phyloP scores from a whole-genome alignment of 2,113 vertebrate genomes.

The Ictalurus punctatus region DNA sequence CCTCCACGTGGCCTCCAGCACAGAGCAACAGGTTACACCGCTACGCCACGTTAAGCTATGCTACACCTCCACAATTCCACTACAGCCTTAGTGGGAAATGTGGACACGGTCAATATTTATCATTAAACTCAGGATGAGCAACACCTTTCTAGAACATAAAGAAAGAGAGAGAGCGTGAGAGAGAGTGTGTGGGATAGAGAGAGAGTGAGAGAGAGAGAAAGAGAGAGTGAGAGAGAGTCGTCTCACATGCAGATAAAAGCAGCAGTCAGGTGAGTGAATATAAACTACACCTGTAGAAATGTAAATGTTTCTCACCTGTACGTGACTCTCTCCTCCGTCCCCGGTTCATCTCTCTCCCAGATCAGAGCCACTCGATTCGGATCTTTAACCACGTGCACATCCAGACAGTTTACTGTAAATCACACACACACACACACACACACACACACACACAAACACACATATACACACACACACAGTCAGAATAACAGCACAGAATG shows the following conservation, averaged over 20 bases:
- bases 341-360: conserved; percentile 93
- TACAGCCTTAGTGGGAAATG: neutral
- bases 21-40: too few relatives aligned
- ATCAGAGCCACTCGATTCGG: conserved; percentile 87
- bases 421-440: conserved; percentile 24
- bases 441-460: neutral
- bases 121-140: neutral
- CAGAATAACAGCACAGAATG: neutral
- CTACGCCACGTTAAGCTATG: neutral
- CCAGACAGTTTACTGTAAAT: conserved; percentile 89
- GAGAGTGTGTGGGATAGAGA: too few relatives aligned
- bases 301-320: conserved; percentile 77
- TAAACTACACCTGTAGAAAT: neutral
- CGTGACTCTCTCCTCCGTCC: conserved; percentile 84
- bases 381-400: conserved; percentile 80
- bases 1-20: neutral
- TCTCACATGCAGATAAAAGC: neutral
- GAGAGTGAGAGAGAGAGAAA: too few relatives aligned
- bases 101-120: neutral
- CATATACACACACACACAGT: conserved; percentile 5
- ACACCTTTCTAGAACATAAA: too few relatives aligned
- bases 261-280: neutral
- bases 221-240: neutral
- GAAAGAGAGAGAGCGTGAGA: too few relatives aligned
- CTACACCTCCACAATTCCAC: neutral